Evolutionary conservation across 2,888 invertebrate genomes (phyloP), one percentile per base, ranked within the genome.

Genomic region (Trisateles emortualis): DNA sequence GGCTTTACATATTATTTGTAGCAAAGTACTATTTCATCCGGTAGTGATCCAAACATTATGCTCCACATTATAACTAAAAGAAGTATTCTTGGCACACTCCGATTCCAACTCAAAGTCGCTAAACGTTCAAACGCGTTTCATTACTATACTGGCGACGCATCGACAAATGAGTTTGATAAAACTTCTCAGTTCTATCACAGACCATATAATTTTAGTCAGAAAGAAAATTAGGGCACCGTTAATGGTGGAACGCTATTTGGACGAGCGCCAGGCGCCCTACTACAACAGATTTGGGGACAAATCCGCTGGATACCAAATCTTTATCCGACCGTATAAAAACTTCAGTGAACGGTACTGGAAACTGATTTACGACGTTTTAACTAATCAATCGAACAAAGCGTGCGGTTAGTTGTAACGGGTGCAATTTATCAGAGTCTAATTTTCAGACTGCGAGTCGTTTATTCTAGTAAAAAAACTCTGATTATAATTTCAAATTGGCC

Each of bases 221-320:
- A 78, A 79, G 79, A 83, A 84, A 90, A 87, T 87, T 86, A 87
- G 87, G 81, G 79, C 88, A 71, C 79, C 72, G 78, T 74, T 78
- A 81, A 82, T 81, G 78, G 82, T 83, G 72, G 79, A 78, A 76
- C 73, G 73, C 74, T 76, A 80, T 86, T 90, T 91, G 91, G 91
- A 81, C 52, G 48, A 14, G 53, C 48, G 86, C 91, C 91, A 91
- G 78, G 67, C 74, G 68, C 71, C 83, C 74, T 74, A 64, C 73
- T 74, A 75, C 75, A 68, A 72, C 71, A 76, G 76, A 75, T 81
- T 80, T 68, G 78, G 74, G 75, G 78, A 79, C 84, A 84, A 86
- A 86, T 85, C 82, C 78, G 76, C 73, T 81, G 77, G 79, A 86
- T 81, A 78, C 67, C 76, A 69, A 76, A 75, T 72, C 79, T 73